Evolutionary conservation across 2,888 invertebrate genomes (phyloP), one percentile per base, ranked within the genome.

Genomic region (Adela reaumurella): DNA sequence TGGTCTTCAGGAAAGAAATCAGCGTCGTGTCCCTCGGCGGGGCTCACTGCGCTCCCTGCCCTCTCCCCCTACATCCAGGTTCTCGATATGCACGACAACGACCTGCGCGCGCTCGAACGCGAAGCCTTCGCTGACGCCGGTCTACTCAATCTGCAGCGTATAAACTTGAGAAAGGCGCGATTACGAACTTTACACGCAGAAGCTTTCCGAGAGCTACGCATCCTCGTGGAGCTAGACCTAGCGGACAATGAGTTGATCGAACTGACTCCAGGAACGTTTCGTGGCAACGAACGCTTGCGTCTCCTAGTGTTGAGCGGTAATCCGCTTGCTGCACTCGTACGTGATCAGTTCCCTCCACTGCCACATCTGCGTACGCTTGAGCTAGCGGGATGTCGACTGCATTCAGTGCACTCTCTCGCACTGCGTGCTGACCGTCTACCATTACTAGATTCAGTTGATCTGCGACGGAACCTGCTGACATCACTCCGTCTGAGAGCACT

Each of bases 1-100:
- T 94, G 94, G 94, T 89, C 90, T 3, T 90, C 90, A 45, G 94
- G 94, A 48, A 94, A 94, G 69, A 92, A 92, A 68, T 91, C 92
- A 2, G 94, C 93, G 10, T 82, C 91, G 45, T 95, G 94, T 68
- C 83, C 86, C 51, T 85, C 89, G 53, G 87, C 89, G 35, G 87
- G 88, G 17, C 81, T 93, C 53, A 86, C 84, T 48, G 79, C 83
- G 47, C 81, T 94, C 28, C 94, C 94, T 41, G 62, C 64, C 53
- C 61, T 80, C 53, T 70, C 71, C 16, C 57, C 74, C 50, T 79
- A 80, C 17, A 74, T 84, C 76, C 62, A 90, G 86, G 68, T 89
- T 4, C 81, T 95, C 55, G 91, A 94, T 58, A 70, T 95, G 46
- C 88, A 89, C 51, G 88, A 88, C 53, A 94, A 94, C 69, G 82